Evolutionary conservation across 2,888 invertebrate species (phyloP).

Genomic region (Catocala sponsa): DNA sequence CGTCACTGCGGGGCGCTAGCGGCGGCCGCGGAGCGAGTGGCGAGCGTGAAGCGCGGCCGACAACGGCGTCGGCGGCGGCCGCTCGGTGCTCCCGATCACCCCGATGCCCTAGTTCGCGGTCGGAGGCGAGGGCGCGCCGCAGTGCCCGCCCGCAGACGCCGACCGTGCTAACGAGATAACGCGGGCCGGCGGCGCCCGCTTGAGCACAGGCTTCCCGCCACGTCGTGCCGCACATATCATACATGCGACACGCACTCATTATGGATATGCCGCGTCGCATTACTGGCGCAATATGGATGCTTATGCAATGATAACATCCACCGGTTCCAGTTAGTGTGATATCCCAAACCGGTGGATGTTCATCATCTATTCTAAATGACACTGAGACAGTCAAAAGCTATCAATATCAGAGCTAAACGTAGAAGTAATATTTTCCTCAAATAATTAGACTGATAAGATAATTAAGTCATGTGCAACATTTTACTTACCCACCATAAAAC

Average conservation of each 20-base stretch:
- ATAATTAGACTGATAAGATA: too few relatives aligned
- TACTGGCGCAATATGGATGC: slow-evolving; percentile 35
- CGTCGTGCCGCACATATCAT: slow-evolving; percentile 34
- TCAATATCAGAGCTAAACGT: too few relatives aligned
- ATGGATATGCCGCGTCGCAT: slow-evolving; percentile 30
- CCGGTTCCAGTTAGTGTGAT: background rate
- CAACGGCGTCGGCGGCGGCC: slow-evolving; percentile 56
- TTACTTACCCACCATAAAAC: too few relatives aligned
- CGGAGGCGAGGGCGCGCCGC: slow-evolving; percentile 65
- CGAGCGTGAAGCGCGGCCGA: slow-evolving; percentile 48
- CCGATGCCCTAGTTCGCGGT: slow-evolving; percentile 73
- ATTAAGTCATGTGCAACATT: too few relatives aligned
- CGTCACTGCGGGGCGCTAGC: slow-evolving; percentile 89
- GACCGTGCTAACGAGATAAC: slow-evolving; percentile 64
- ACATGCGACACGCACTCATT: slow-evolving; percentile 35
- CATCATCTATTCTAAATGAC: too few relatives aligned
- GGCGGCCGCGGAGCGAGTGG: slow-evolving; percentile 64
- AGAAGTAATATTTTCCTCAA: too few relatives aligned
- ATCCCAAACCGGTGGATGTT: too few relatives aligned
- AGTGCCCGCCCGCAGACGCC: slow-evolving; percentile 64
- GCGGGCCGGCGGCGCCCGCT: slow-evolving; percentile 50
- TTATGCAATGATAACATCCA: slow-evolving; percentile 18
- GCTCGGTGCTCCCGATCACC: slow-evolving; percentile 59
- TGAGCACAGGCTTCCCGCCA: slow-evolving; percentile 56
- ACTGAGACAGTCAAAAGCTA: too few relatives aligned